A percentile compares a stretch with the other conserved stretches of the same genome.
Evolutionary conservation across 37 sponge, comb jelly and placozoan genomes (phyloP).

Genomic region (Theonella swinhoei): DNA sequence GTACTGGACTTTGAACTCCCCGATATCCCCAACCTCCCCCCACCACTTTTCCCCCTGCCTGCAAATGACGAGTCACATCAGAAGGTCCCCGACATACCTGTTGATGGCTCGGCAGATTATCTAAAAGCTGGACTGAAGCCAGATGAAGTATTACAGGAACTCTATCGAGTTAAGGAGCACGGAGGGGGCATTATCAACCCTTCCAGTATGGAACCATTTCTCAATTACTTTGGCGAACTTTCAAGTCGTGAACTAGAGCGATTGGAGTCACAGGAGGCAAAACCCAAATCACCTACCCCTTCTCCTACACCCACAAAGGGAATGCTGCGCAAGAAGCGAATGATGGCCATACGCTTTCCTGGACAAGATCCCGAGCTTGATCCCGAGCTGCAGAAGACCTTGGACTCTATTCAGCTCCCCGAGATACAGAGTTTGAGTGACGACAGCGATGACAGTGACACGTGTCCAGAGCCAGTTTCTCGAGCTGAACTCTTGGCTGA

Average conservation of each 20-base stretch:
- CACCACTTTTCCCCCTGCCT: not conserved
- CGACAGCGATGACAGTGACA: constrained; percentile 7
- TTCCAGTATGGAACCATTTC: constrained; percentile 38
- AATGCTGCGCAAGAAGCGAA: constrained; percentile 19
- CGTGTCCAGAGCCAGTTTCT: not conserved
- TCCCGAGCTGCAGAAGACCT: constrained; percentile 4
- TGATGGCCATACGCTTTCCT: constrained; percentile 57
- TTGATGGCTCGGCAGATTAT: not conserved
- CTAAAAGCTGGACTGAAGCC: constrained; percentile 12
- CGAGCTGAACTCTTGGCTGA: constrained; percentile 5
- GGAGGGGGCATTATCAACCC: constrained; percentile 26
- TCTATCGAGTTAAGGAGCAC: constrained; percentile 16
- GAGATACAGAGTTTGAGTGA: not conserved
- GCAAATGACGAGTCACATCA: not conserved
- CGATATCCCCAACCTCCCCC: not conserved
- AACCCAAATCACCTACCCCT: constrained; percentile 9
- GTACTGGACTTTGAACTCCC: not conserved
- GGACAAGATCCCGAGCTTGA: not conserved
- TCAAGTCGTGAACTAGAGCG: constrained; percentile 63
- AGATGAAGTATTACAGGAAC: constrained; percentile 33
- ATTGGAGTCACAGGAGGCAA: constrained; percentile 28
- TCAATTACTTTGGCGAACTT: constrained; percentile 66
- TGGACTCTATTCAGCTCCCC: constrained; percentile 3
- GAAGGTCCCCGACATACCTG: not conserved
- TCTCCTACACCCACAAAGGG: not conserved